Base-by-base conservation (phyloP, 2,797 vertebrate species). In the Halcyon leucocephala region DNA sequence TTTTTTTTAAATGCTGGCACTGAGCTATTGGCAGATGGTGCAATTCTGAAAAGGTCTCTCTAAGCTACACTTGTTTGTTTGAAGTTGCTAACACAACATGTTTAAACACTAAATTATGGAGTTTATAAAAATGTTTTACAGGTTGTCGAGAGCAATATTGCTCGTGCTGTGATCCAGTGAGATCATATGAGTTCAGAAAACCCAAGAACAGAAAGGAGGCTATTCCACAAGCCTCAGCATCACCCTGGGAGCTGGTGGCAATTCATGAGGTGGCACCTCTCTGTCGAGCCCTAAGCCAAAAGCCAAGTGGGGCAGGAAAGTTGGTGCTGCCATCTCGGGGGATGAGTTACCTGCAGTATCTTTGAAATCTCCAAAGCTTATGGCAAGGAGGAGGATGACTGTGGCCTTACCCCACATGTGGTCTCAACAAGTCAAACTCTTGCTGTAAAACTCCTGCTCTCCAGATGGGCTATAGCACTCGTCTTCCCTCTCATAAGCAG, bases 71-170 rank as follows among this genome's bases (percentile, higher is more conserved):
- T 83, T 86, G 42, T 76, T 78, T 90, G 54, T 88, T 93, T 95
- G 33, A 77, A 89, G 70, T 55, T 81, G 58, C 41, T 83, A 77
- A 88, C 24, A 1, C n/a, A 52, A 61, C 42, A 35, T 60, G 28
- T 80, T 95, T 86, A 83, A 90, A 90, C 78, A 89, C 48, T 78
- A 29, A 86, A 62, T 5, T 31, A 61, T 7, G 61, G 81, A 70
- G 58, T 91, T 83, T 33, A 90, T 64, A 49, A 76, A 91, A 93
- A 73, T 60, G 86, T 72, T 97, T 92, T 86, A 76, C 82, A 52
- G 69, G 55, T 95, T 91, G 71, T 95, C 90, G 81, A 52, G 73
- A 90, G 18, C 64, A 41, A 33, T 80, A 66, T 49, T 66, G 61
- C 26, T 51, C 14, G 72, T 83, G 76, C 67, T 13, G 6, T 8